Base-by-base conservation (phyloP, 2,888 invertebrate genomes). In the Gymnosoma rotundatum region DNA sequence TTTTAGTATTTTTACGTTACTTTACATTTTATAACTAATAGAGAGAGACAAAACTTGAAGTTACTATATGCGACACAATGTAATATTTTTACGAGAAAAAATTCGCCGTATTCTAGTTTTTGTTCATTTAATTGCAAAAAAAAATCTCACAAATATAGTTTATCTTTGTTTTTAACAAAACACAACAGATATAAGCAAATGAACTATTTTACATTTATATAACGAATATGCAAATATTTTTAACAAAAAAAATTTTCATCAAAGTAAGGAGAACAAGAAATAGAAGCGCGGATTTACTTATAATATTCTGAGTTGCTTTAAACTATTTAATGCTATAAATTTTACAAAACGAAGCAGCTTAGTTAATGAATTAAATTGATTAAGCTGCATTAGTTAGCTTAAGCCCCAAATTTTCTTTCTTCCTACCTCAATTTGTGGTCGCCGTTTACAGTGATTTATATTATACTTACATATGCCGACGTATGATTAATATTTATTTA, bases 81-180 rank as follows among this genome's bases (percentile, higher is more conserved):
- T 32, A 5, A 32, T 32, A 32, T 5, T 32, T 32, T 32, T 5
- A 6, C 6, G 32, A 32, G 25, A 52, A 18, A 50, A 50, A 18
- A 54, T 56, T 64, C 61, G 45, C 78, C 36, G 56, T 56, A 45
- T 61, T 63, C 9, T 25, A 12, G 20, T 4, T 16, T 69, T 48
- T 21, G 56, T 54, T 63, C 42, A 70, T 78, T 69, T 78, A 52
- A 50, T 60, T 72, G n/a, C n/a, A 48, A 18, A 45, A 78, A 60
- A 38, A 4, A 18, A 9, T 42, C 1, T 42, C 21, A 32, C 50
- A 60, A 25, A 50, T 61, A 32, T 36, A 45, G 20, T 61, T 70
- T 63, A 70, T 61, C 61, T 54, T 32, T 12, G 25, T 20, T 69
- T 32, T 42, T 32, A 20, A 32, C 7, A 70, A 70, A 63, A 48